These are phyloP conservation scores for Tapera naevia DNA, from an alignment of 2,797 vertebrate genomes.

Conservation along the genomic window DNA sequence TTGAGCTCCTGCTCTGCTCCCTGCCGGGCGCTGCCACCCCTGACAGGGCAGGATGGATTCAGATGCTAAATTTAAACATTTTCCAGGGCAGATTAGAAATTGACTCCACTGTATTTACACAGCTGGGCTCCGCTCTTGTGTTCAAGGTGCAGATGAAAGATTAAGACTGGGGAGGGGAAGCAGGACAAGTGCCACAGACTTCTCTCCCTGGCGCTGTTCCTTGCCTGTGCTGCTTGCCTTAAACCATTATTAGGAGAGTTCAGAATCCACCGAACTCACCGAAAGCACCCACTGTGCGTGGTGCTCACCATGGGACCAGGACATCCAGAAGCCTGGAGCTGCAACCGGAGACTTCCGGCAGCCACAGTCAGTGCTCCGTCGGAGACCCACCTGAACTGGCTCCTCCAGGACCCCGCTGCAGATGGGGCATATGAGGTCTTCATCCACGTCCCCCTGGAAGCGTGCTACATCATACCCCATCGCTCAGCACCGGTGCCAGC, in stretches of 20 bases:
- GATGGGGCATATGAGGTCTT: slow-evolving; percentile 98
- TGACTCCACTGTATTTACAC: not conserved
- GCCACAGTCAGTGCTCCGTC: not conserved
- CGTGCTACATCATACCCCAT: slow-evolving; percentile 99
- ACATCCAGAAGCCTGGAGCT: not conserved
- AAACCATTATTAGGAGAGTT: no score
- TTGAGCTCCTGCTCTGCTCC: not conserved
- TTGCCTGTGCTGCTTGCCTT: no score
- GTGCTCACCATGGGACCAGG: no score
- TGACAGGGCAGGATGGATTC: not conserved
- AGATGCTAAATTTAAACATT: not conserved
- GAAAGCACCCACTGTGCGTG: no score
- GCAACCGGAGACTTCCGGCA: not conserved
- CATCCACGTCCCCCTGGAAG: slow-evolving; percentile 98
- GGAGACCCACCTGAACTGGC: slow-evolving; percentile 88
- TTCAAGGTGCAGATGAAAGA: not conserved
- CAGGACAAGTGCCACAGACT: not conserved
- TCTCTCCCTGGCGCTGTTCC: no score
- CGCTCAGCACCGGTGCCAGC: slow-evolving; percentile 88
- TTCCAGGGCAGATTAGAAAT: not conserved
- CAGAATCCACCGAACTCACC: no score
- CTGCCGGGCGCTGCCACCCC: not conserved
- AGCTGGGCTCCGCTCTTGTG: not conserved
- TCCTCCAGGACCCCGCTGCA: slow-evolving; percentile 98
- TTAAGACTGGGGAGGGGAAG: not conserved